Evolutionary conservation across 2,888 invertebrate species (phyloP).

Genomic region (Drosophila prostipennis): DNA sequence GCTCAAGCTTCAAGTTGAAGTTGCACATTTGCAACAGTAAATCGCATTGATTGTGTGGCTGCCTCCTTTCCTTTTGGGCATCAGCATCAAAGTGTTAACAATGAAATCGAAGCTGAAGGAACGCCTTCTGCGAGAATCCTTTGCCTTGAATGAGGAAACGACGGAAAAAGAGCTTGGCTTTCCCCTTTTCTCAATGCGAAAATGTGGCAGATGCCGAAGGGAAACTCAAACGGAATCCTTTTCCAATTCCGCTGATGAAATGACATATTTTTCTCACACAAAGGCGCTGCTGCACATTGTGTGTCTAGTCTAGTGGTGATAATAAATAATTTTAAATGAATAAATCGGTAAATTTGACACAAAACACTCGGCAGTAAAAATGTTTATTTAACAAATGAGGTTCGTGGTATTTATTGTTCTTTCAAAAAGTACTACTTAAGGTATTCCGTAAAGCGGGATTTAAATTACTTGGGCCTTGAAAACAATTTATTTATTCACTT

Average conservation of each 20-base stretch:
- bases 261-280: constrained; percentile 9
- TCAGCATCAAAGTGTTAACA: constrained; percentile 47
- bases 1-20: not conserved
- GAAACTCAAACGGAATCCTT: constrained; percentile 16
- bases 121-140: too few species aligned
- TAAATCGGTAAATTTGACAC: constrained; percentile 1
- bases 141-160: not conserved
- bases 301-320: constrained; percentile 30
- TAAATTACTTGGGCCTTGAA: too few species aligned
- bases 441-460: too few species aligned
- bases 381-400: too few species aligned
- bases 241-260: constrained; percentile 19
- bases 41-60: constrained; percentile 33
- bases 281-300: constrained; percentile 27
- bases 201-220: constrained; percentile 23
- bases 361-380: too few species aligned
- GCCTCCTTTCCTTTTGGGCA: not conserved
- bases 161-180: constrained; percentile 7
- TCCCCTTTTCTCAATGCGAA: constrained; percentile 2
- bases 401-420: too few species aligned
- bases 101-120: constrained; percentile 35
- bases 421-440: too few species aligned
- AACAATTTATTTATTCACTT: too few species aligned
- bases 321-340: constrained; percentile 65
- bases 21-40: constrained; percentile 38